Evolutionary conservation across 2,888 invertebrate genomes (phyloP).

Genomic region (Caenorhabditis sp.): DNA sequence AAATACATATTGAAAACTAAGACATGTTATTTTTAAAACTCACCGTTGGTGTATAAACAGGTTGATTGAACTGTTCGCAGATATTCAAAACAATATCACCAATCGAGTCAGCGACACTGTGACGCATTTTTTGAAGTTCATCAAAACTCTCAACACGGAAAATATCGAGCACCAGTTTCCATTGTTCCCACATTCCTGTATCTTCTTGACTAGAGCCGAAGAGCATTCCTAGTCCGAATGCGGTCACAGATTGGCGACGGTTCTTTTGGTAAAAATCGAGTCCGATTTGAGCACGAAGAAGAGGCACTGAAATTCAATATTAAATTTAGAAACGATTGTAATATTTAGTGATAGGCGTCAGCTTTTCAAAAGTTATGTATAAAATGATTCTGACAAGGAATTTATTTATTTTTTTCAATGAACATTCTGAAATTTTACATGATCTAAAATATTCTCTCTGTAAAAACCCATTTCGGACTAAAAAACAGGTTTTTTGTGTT

Average conservation of each 20-base stretch:
- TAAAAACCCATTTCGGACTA: too few relatives aligned
- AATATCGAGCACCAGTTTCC: constrained; percentile 91
- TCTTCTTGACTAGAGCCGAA: constrained; percentile 73
- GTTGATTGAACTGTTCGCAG: constrained; percentile 91
- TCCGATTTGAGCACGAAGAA: constrained; percentile 57
- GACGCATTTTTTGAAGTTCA: constrained; percentile 86
- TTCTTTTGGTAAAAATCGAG: constrained; percentile 63
- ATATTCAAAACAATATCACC: constrained; percentile 93
- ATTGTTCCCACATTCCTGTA: constrained; percentile 97
- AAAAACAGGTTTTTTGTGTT: too few relatives aligned
- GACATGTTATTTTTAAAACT: too few relatives aligned
- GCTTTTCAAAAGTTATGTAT: too few relatives aligned
- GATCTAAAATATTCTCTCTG: too few relatives aligned
- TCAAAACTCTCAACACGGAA: constrained; percentile 78
- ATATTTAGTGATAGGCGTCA: too few relatives aligned
- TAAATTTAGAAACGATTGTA: too few relatives aligned
- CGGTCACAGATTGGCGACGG: constrained; percentile 12
- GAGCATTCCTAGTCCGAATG: constrained; percentile 16
- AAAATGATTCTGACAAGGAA: too few relatives aligned
- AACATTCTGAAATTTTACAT: too few relatives aligned
- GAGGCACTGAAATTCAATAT: constrained; percentile 43
- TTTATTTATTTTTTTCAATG: too few relatives aligned
- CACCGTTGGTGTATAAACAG: constrained; percentile 89
- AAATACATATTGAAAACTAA: too few relatives aligned
- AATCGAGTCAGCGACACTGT: constrained; percentile 76